phyloP scores from a whole-genome alignment of 2,113 vertebrate species.

The Plestiodon gilberti region DNA sequence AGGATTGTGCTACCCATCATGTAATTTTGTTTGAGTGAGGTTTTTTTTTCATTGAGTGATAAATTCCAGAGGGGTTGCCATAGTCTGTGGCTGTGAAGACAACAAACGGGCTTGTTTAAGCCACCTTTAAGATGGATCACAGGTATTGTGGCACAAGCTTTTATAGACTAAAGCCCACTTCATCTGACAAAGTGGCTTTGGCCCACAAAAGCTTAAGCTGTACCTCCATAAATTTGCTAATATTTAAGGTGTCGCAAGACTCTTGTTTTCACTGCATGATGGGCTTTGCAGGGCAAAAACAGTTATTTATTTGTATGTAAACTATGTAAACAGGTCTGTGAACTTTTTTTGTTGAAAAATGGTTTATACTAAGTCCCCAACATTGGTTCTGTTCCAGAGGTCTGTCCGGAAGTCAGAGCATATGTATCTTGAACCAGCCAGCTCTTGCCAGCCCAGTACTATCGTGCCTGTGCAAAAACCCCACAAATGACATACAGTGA shows the following conservation, averaged over 20 bases:
- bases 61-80: background rate
- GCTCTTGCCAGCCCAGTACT: no score
- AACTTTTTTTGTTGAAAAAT: no score
- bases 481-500: no score
- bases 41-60: background rate
- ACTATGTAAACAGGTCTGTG: no score
- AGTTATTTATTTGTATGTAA: no score
- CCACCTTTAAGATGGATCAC: background rate
- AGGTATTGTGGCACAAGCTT: no score
- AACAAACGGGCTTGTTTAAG: background rate
- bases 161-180: background rate
- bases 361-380: no score
- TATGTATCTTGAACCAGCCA: no score
- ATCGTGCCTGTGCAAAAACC: no score
- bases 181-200: background rate
- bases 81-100: background rate
- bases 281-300: background rate
- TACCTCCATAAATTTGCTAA: background rate
- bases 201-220: background rate
- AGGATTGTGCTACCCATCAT: no score
- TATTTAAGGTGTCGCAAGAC: background rate
- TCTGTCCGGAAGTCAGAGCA: no score
- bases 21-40: background rate
- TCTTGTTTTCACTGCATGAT: background rate
- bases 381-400: no score